These are phyloP conservation scores for Dreissena rostriformis DNA, from an alignment of 1,140 invertebrate genomes.

Conservation along the genomic window DNA sequence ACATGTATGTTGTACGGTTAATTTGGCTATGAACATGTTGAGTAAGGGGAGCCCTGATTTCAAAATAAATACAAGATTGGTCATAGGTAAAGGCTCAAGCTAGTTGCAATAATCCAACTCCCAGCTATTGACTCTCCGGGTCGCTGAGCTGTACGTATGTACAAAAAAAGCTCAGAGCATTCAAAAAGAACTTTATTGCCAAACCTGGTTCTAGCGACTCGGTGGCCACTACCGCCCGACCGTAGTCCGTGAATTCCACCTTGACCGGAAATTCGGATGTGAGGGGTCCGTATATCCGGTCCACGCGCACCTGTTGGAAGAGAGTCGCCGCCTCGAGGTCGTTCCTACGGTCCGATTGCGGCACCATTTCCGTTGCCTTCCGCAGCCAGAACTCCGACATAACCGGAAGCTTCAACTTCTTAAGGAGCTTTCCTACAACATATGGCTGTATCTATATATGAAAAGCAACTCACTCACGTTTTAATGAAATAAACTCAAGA, in stretches of 20 bases:
- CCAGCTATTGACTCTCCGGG: too few species aligned
- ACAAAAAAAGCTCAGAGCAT: too few species aligned
- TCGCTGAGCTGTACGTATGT: too few species aligned
- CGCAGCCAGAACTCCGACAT: constrained; percentile 76
- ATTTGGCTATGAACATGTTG: too few species aligned
- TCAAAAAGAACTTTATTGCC: too few species aligned
- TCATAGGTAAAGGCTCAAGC: too few species aligned
- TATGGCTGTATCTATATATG: not conserved
- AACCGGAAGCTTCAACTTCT: constrained; percentile 70
- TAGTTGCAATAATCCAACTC: too few species aligned
- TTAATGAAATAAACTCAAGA: too few species aligned
- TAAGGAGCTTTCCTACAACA: constrained; percentile 71
- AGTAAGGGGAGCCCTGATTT: too few species aligned
- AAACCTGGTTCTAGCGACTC: constrained; percentile 58
- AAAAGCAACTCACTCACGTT: too few species aligned
- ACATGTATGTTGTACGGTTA: too few species aligned
- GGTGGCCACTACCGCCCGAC: constrained; percentile 70
- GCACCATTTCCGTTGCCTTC: constrained; percentile 69
- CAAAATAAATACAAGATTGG: too few species aligned
- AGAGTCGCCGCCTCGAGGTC: constrained; percentile 67
- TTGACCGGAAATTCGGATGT: constrained; percentile 69
- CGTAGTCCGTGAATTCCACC: constrained; percentile 74
- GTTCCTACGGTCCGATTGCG: constrained; percentile 50
- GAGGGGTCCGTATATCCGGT: constrained; percentile 74
- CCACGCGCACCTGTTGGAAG: constrained; percentile 76